These are phyloP conservation scores for Drosophila meridionalis DNA, from an alignment of 2,888 invertebrate species.

Conservation along the genomic window DNA sequence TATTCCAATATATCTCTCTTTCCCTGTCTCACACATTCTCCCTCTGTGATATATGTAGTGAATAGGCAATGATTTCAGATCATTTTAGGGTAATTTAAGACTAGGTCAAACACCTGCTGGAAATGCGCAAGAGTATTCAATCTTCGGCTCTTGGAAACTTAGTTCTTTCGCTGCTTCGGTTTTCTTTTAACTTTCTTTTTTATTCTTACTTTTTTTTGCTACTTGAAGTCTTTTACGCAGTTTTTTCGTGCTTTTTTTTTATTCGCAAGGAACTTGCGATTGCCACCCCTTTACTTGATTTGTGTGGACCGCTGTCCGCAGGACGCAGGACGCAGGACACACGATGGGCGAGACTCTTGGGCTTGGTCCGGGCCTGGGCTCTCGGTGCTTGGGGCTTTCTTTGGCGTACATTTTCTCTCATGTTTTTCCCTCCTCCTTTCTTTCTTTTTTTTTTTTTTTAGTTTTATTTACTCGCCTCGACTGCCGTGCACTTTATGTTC, in stretches of 20 bases:
- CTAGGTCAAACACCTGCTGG: neutral
- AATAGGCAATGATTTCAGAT: neutral
- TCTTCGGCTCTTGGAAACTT: neutral
- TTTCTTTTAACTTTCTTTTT: neutral
- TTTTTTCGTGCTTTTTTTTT: slow-evolving; percentile 35
- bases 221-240: slow-evolving; percentile 24
- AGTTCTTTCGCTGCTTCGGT: neutral
- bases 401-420: slow-evolving; percentile 18
- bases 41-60: neutral
- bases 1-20: neutral
- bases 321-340: slow-evolving; percentile 10
- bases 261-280: slow-evolving; percentile 52
- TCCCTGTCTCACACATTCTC: neutral
- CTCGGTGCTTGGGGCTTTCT: slow-evolving; percentile 36
- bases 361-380: slow-evolving; percentile 12
- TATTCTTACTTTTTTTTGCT: slow-evolving; percentile 5
- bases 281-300: slow-evolving; percentile 73
- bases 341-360: slow-evolving; percentile 51
- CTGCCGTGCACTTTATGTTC: slow-evolving; percentile 77
- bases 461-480: slow-evolving; percentile 78
- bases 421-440: slow-evolving; percentile 9
- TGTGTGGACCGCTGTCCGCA: slow-evolving; percentile 51
- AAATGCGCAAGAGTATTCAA: neutral
- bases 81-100: neutral
- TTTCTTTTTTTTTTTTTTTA: slow-evolving; percentile 44